Base-by-base conservation (phyloP, 2,888 invertebrate genomes). In the Cephus sareptanus region DNA sequence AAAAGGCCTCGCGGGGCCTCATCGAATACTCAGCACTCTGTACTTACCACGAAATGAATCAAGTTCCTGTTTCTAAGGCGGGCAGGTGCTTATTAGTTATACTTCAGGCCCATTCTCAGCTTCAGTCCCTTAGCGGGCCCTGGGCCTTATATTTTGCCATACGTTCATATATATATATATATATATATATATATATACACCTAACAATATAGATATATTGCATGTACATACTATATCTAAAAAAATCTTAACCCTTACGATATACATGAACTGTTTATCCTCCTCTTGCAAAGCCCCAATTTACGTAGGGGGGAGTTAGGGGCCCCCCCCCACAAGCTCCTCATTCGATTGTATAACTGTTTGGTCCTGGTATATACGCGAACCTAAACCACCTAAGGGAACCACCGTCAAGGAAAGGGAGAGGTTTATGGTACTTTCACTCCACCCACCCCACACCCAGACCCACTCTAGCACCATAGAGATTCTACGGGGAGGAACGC, bases 11-110 rank as follows among this genome's bases (percentile, higher is more conserved):
- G 85, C 83, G 79, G 79, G 80, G 77, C 79, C 82, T 81, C 85
- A 82, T 83, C 80, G 85, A 82, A 84, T 79, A 75, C 78, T 73
- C 78, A 75, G 89, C 83, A 87, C 88, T 90, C 90, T 91, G 90
- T 91, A 91, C 91, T 91, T 91, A 90, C 89, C 88, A 88, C 87
- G 90, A 90, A 91, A 91, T 91, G 91, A 91, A 91, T 91, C 91
- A 91, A 90, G 89, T 88, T 88, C 84, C 87, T 85, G 88, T 85
- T 89, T 88, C 88, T 84, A 87, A 88, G 88, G 85, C 86, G 86
- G 91, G 90, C 91, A 91, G 91, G 91, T 91, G 90, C 90, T 91
- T 91, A 91, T 91, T 91, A 91, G 89, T 89, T 85, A 56, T 56
- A 86, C 90, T 87, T 84, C 85, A 79, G 78, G 80, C 82, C 80